Percentiles rank a stretch among this genome's conserved stretches.
Evolutionary conservation across 1,140 invertebrate species (phyloP).

Genomic region (Pseudomyrmex pallidus): DNA sequence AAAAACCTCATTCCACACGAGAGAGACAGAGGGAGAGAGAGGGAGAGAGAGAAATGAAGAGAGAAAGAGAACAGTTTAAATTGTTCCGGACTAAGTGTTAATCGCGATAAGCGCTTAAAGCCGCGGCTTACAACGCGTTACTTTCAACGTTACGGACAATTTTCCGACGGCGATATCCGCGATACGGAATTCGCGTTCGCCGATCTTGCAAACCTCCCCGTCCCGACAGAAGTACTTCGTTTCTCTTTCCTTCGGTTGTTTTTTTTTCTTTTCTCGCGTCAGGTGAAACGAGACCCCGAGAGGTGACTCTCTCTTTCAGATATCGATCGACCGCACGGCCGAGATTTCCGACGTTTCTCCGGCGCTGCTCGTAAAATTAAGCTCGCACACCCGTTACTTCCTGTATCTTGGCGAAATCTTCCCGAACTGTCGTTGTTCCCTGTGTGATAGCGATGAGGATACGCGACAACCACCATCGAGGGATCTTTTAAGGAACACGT

Average conservation of each 20-base stretch:
- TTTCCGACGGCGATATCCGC: constrained; percentile 34
- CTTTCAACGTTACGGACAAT: constrained; percentile 46
- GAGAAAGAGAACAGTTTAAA: constrained; percentile 17
- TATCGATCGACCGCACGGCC: constrained; percentile 36
- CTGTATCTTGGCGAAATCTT: constrained; percentile 54
- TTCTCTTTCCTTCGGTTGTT: background rate
- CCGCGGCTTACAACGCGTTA: constrained; percentile 46
- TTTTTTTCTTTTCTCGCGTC: background rate
- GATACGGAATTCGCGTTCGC: constrained; percentile 35
- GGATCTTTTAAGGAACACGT: constrained; percentile 54
- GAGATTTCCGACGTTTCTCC: constrained; percentile 41
- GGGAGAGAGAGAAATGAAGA: too few relatives aligned
- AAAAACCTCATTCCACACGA: background rate
- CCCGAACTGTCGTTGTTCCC: constrained; percentile 31
- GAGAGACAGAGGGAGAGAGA: too few relatives aligned
- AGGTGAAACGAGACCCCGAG: background rate
- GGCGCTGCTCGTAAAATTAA: constrained; percentile 52
- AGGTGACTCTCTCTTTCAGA: background rate
- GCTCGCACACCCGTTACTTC: constrained; percentile 45
- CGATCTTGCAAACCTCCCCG: constrained; percentile 24
- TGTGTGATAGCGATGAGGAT: constrained; percentile 31
- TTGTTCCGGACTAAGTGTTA: constrained; percentile 55
- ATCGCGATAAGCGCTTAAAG: constrained; percentile 58
- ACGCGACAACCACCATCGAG: constrained; percentile 28
- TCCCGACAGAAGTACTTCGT: background rate